Evolutionary conservation across 1,140 invertebrate genomes (phyloP).

Genomic region (Tetranychus cinnabarinus): DNA sequence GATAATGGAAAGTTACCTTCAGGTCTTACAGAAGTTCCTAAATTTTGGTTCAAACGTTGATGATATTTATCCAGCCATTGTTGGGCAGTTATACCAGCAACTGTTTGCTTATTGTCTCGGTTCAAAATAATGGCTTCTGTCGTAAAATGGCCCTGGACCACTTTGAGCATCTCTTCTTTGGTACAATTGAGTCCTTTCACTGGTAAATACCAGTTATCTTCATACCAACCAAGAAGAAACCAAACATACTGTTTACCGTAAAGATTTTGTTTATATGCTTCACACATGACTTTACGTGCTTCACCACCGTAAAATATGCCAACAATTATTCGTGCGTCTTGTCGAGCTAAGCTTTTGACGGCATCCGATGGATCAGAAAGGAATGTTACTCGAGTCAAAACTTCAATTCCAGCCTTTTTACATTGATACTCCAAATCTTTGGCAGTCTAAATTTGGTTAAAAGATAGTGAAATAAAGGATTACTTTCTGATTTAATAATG

Average conservation of each 20-base stretch:
- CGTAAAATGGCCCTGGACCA: constrained; percentile 87
- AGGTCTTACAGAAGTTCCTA: background rate
- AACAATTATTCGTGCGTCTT: constrained; percentile 89
- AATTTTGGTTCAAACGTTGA: background rate
- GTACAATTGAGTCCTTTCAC: constrained; percentile 41
- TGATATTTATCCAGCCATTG: constrained; percentile 30
- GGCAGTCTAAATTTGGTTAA: constrained; percentile 43
- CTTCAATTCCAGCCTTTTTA: constrained; percentile 75
- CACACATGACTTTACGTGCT: constrained; percentile 80
- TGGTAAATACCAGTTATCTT: constrained; percentile 87
- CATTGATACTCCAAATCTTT: constrained; percentile 87
- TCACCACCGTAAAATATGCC: constrained; percentile 95
- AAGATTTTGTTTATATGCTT: constrained; percentile 70
- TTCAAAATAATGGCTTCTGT: constrained; percentile 97
- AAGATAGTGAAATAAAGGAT: background rate
- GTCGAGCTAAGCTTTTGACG: constrained; percentile 59
- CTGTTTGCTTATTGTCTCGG: constrained; percentile 63
- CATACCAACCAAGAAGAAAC: constrained; percentile 99
- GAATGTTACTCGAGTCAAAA: constrained; percentile 86
- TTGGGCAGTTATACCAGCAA: constrained; percentile 55
- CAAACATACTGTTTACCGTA: constrained; percentile 93
- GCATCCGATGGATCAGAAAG: constrained; percentile 86
- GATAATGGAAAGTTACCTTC: background rate
- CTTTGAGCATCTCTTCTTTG: constrained; percentile 64
- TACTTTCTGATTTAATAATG: background rate